phyloP scores from a whole-genome alignment of 2,888 invertebrate genomes.

The Meghimatium bilineatum region DNA sequence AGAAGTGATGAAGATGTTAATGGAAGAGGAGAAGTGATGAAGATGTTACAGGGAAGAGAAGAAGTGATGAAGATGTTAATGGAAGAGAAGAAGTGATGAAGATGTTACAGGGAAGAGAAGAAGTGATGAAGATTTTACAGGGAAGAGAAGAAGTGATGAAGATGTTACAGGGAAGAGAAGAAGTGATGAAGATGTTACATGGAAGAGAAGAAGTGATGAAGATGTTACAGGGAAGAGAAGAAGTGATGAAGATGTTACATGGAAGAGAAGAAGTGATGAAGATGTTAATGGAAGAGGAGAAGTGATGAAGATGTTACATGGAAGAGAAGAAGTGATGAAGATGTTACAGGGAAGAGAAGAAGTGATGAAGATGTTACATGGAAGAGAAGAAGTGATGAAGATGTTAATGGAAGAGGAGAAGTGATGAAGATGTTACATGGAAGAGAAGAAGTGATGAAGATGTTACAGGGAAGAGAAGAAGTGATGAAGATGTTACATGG shows the following conservation, averaged over 20 bases:
- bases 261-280: background rate
- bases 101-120: too few relatives aligned
- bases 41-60: too few relatives aligned
- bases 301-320: too few relatives aligned
- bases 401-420: background rate
- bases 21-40: too few relatives aligned
- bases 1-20: background rate
- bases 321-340: too few relatives aligned
- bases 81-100: too few relatives aligned
- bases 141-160: background rate
- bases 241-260: background rate
- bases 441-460: background rate
- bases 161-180: too few relatives aligned
- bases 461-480: background rate
- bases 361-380: too few relatives aligned
- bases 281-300: background rate
- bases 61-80: too few relatives aligned
- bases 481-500: background rate
- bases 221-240: background rate
- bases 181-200: background rate
- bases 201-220: background rate
- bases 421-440: too few relatives aligned
- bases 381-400: background rate
- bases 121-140: background rate
- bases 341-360: too few relatives aligned